phyloP scores from a whole-genome alignment of 1,140 invertebrate species.

The Phortica variegata region DNA sequence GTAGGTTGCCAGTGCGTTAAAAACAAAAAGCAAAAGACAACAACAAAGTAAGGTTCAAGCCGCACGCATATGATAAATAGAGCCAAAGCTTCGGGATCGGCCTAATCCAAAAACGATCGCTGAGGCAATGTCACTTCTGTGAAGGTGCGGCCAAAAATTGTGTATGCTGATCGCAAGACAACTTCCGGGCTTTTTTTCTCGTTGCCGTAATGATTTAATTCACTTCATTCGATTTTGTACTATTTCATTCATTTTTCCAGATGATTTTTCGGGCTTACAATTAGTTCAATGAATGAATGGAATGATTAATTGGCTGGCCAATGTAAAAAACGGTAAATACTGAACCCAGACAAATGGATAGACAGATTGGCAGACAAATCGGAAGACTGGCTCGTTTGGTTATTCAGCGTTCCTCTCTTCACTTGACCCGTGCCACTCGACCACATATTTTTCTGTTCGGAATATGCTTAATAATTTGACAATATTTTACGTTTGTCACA shows the following conservation, averaged over 20 bases:
- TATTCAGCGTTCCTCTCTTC: conserved; percentile 15
- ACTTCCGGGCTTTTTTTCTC: conserved; percentile 44
- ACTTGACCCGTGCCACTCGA: conserved; percentile 44
- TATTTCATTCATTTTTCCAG: conserved; percentile 26
- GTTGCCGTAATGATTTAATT: too few species aligned
- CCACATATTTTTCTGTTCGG: too few species aligned
- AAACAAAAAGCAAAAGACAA: too few species aligned
- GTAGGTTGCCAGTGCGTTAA: conserved; percentile 19
- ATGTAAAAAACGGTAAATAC: conserved; percentile 29
- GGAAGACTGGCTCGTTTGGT: too few species aligned
- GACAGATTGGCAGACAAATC: too few species aligned
- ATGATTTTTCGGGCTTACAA: conserved; percentile 6
- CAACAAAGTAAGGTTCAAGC: too few species aligned
- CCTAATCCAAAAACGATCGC: conserved; percentile 24
- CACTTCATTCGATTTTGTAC: too few species aligned
- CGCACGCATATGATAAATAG: conserved; percentile 6
- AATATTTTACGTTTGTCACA: conserved; percentile 50
- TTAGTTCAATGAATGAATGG: conserved; percentile 8
- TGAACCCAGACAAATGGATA: conserved; percentile 3
- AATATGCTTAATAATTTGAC: too few species aligned
- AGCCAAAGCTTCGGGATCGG: conserved; percentile 14
- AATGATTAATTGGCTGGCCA: conserved; percentile 34
- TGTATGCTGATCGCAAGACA: conserved; percentile 11
- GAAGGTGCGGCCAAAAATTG: conserved; percentile 27
- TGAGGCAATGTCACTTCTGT: conserved; percentile 3